These are phyloP conservation scores for Lathamus discolor DNA, from an alignment of 2,113 vertebrate genomes.

Conservation along the genomic window DNA sequence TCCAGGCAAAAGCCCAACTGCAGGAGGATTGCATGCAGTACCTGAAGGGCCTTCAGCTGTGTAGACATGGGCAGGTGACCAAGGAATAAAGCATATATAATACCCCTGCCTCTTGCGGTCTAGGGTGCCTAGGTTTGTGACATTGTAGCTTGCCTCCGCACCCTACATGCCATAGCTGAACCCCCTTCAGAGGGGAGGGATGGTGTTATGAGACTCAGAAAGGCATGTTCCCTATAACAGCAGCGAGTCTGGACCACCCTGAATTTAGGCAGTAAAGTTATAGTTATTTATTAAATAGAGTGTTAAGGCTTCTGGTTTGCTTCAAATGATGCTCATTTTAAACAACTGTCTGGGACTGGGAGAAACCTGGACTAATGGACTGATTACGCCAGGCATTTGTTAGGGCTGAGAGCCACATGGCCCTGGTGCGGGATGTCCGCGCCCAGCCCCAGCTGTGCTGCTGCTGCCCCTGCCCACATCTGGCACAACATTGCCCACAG, in stretches of 20 bases:
- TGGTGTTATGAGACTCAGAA: neutral
- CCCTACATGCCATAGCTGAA: neutral
- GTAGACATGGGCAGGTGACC: neutral
- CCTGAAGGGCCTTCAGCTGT: neutral
- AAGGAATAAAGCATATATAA: neutral
- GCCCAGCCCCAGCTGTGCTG: neutral
- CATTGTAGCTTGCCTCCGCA: accelerated
- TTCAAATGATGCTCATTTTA: constrained; percentile 42
- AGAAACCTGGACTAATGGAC: constrained; percentile 20
- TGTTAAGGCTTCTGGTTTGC: constrained; percentile 35
- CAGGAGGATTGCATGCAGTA: neutral
- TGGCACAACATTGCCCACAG: neutral
- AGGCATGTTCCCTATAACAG: neutral
- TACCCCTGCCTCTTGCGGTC: neutral
- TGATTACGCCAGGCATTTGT: neutral
- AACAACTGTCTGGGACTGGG: constrained; percentile 17
- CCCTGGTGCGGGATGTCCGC: accelerated
- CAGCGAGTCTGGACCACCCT: neutral
- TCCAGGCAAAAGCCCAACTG: neutral
- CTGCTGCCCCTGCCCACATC: neutral
- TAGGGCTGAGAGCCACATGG: neutral
- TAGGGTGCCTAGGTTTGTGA: neutral
- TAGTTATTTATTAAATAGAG: constrained; percentile 5
- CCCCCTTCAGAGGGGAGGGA: neutral
- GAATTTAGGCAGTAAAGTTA: neutral